Base-by-base conservation (phyloP, 2,797 vertebrate species). In the Apogon talboti region DNA sequence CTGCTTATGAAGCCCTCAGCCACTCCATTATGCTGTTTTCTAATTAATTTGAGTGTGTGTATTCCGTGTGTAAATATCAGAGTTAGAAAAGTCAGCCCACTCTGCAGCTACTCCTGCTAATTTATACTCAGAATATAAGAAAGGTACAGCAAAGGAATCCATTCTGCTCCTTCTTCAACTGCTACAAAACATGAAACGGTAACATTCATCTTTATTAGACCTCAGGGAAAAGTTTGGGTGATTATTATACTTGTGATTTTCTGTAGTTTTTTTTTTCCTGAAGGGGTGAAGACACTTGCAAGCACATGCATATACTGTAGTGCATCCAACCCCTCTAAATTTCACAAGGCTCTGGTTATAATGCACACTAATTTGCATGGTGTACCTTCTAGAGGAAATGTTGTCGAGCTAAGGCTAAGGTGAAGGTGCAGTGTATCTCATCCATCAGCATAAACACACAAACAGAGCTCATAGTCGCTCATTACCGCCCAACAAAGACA, bases 21-120 rank as follows among this genome's bases (percentile, higher is more conserved):
- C 57, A 65, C 84, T 82, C 83, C 74, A 81, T 81, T 86, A 75
- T 59, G 71, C 58, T 84, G 78, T 83, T 81, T 84, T 74, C 56
- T 86, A 84, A 85, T 86, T 86, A 72, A 85, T 82, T 87, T 75
- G 50, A 40, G 54, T 52, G 65, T 41, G 45, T 65, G 65, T 51
- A 76, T 64, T 68, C 11, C 6, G 10, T 40, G 58, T 76, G 58
- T 83, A 81, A 83, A 87, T 82, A 87, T 68, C 68, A 46, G 44
- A 77, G 57, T 65, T 55, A 11, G 72, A 45, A 41, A 74, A 78
- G 69, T 66, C 59, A 56, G 57, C 7, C 4, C 1, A 53, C 59
- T 75, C 60, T 19, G 66, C 66, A 55, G 59, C 33, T 28, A 28
- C 6, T 28, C 24, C 56, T 49, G 73, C 33, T 72, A 43, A 79